Conservation (phyloP, 1,140 invertebrate species). For the Calephelis nemesis region DNA sequence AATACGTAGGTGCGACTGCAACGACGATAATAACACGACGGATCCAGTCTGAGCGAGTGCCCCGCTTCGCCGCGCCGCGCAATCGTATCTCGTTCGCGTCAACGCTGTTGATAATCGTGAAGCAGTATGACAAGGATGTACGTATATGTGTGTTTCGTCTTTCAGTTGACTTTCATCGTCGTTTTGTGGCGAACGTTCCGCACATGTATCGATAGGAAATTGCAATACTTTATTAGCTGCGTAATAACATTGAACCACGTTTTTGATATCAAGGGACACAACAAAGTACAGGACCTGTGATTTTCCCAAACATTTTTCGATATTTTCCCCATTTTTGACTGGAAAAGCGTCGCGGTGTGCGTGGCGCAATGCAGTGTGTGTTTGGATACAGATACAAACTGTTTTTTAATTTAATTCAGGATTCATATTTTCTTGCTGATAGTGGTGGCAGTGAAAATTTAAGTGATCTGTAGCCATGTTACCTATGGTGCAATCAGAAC, state of each 20-base stretch:
- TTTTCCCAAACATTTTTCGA: slow-evolving; percentile 22
- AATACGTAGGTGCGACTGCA: slow-evolving; percentile 60
- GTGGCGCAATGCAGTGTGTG: slow-evolving; percentile 77
- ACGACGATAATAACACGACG: slow-evolving; percentile 49
- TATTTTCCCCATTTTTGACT: slow-evolving; percentile 21
- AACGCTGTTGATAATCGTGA: slow-evolving; percentile 69
- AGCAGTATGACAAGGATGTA: slow-evolving; percentile 71
- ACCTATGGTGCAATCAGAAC: slow-evolving; percentile 69
- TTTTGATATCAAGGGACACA: slow-evolving; percentile 38
- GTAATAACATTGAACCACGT: slow-evolving; percentile 65
- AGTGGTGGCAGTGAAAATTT: slow-evolving; percentile 51
- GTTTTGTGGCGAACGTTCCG: slow-evolving; percentile 76
- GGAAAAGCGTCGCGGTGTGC: slow-evolving; percentile 61
- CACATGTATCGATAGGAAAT: slow-evolving; percentile 71
- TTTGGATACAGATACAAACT: slow-evolving; percentile 66
- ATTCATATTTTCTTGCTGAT: slow-evolving; percentile 47
- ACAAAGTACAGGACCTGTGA: slow-evolving; percentile 30
- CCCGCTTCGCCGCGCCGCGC: slow-evolving; percentile 41
- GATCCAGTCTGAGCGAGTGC: slow-evolving; percentile 48
- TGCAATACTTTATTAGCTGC: slow-evolving; percentile 68
- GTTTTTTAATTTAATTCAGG: slow-evolving; percentile 52
- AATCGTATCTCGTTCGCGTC: slow-evolving; percentile 57
- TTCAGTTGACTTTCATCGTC: slow-evolving; percentile 78
- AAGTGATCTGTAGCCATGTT: slow-evolving; percentile 64
- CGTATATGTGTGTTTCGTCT: slow-evolving; percentile 76